Percentiles rank a stretch among this genome's conserved stretches.
phyloP scores from a whole-genome alignment of 1,140 invertebrate species.

The Trachymyrmex septentrionalis region DNA sequence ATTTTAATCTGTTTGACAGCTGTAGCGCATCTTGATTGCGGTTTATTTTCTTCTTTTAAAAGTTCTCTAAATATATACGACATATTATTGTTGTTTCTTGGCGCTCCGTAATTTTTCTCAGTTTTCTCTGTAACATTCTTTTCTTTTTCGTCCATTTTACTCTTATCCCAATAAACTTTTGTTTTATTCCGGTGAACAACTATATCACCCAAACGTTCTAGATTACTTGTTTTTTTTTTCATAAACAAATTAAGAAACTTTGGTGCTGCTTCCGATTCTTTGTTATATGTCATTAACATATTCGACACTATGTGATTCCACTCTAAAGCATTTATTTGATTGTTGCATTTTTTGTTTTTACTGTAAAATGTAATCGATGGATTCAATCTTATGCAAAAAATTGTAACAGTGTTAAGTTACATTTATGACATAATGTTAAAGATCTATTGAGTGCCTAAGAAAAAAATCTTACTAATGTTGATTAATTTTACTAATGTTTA shows the following conservation, averaged over 20 bases:
- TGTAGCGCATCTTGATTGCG: constrained; percentile 75
- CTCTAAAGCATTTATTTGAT: constrained; percentile 76
- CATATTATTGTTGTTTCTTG: constrained; percentile 56
- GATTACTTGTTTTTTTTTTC: constrained; percentile 67
- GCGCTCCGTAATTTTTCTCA: constrained; percentile 56
- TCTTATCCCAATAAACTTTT: constrained; percentile 76
- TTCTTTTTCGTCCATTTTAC: constrained; percentile 46
- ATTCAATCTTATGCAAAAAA: neutral
- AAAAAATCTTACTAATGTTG: neutral
- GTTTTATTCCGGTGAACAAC: constrained; percentile 72
- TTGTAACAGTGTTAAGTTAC: neutral
- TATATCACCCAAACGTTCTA: constrained; percentile 76
- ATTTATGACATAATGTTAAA: neutral
- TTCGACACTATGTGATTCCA: constrained; percentile 81
- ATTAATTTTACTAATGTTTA: neutral
- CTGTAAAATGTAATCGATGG: constrained; percentile 62
- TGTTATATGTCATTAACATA: constrained; percentile 67
- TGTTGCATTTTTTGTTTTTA: constrained; percentile 83
- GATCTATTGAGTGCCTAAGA: neutral
- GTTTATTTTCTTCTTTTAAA: constrained; percentile 74
- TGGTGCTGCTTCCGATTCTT: constrained; percentile 55
- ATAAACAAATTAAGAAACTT: constrained; percentile 75
- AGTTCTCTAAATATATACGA: constrained; percentile 76
- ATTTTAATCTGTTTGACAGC: constrained; percentile 71
- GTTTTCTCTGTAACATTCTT: constrained; percentile 46